phyloP scores from a whole-genome alignment of 2,113 vertebrate species.

The Lates calcarifer region DNA sequence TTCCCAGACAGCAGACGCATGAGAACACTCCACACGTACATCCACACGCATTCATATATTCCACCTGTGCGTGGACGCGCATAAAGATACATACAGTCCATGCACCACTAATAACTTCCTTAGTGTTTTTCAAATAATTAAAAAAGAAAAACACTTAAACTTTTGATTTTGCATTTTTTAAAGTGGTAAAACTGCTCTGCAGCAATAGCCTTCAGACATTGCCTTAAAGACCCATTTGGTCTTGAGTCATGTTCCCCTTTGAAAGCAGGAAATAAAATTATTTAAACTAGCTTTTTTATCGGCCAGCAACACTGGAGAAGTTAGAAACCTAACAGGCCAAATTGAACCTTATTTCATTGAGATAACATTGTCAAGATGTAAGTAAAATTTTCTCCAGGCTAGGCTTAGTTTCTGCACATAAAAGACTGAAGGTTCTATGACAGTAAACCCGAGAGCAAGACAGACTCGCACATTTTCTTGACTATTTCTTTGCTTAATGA shows the following conservation, averaged over 20 bases:
- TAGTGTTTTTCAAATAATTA: background rate
- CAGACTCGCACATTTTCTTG: background rate
- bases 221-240: background rate
- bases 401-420: too few species aligned
- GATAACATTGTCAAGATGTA: too few species aligned
- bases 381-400: background rate
- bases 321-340: too few species aligned
- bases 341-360: background rate
- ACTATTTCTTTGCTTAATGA: slow-evolving; percentile 3
- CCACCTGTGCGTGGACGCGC: slow-evolving; percentile 16
- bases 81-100: slow-evolving; percentile 4
- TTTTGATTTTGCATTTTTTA: background rate
- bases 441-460: background rate
- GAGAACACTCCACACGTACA: slow-evolving; percentile 22
- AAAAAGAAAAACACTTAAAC: background rate
- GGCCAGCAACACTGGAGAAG: background rate
- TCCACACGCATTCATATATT: slow-evolving; percentile 24
- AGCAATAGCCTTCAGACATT: background rate
- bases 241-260: background rate
- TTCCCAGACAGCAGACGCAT: slow-evolving; percentile 54
- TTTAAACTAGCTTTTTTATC: background rate
- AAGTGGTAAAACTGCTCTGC: background rate
- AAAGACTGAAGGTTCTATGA: background rate
- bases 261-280: background rate
- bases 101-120: background rate